Percentiles rank a stretch among this genome's conserved stretches.
Conservation (phyloP, 1,140 invertebrate genomes). For the Agrypnia vestita region DNA sequence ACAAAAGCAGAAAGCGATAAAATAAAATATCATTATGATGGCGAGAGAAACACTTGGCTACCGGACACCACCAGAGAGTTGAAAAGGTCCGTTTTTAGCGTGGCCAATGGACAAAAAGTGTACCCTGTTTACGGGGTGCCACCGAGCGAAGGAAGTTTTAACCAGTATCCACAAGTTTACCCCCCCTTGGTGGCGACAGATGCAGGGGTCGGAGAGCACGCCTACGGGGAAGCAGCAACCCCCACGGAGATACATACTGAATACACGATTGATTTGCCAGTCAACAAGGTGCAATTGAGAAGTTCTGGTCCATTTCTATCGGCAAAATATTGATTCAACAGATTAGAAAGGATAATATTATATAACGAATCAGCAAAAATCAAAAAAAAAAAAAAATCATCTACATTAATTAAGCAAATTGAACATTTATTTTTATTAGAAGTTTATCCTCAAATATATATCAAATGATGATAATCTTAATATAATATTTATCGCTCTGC, state of each 20-base stretch:
- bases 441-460: too few species aligned
- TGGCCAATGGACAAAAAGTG: constrained; percentile 35
- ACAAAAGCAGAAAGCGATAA: constrained; percentile 32
- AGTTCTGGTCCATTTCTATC: constrained; percentile 57
- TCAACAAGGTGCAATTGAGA: constrained; percentile 70
- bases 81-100: constrained; percentile 44
- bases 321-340: too few species aligned
- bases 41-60: constrained; percentile 53
- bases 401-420: too few species aligned
- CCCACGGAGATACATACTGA: constrained; percentile 70
- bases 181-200: constrained; percentile 2
- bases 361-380: too few species aligned
- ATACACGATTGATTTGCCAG: constrained; percentile 69
- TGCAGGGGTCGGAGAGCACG: background rate
- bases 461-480: too few species aligned
- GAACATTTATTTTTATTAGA: background rate
- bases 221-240: constrained; percentile 47
- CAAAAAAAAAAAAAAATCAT: too few species aligned
- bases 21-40: constrained; percentile 57
- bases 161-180: constrained; percentile 56
- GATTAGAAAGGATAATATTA: too few species aligned
- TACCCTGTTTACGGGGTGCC: constrained; percentile 54
- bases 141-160: constrained; percentile 48
- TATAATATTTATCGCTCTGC: too few species aligned
- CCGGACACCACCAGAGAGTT: constrained; percentile 38